Evolutionary conservation across 2,888 invertebrate genomes (phyloP).

Genomic region (Hirtodrosophila trivittata): DNA sequence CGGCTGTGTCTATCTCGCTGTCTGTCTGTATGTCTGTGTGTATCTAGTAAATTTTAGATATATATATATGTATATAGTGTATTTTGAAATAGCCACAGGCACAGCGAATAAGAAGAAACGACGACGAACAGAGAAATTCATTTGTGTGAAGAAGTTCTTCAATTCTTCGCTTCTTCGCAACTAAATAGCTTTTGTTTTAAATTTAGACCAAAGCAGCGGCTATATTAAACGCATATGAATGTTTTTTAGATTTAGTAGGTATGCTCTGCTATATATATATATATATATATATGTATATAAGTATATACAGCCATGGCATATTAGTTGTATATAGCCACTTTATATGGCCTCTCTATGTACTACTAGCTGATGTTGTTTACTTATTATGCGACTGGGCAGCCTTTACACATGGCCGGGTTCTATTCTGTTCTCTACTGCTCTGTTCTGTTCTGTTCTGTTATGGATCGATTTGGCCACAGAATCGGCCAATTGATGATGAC

Average conservation of each 20-base stretch:
- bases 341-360: constrained; percentile 18
- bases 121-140: constrained; percentile 47
- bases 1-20: constrained; percentile 14
- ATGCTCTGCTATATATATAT: constrained; percentile 15
- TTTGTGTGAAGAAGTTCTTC: constrained; percentile 66
- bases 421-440: background rate
- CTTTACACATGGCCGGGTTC: constrained; percentile 34
- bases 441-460: constrained; percentile 1
- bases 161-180: constrained; percentile 78
- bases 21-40: constrained; percentile 26
- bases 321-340: constrained; percentile 20
- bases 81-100: constrained; percentile 61
- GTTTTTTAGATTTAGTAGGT: constrained; percentile 74
- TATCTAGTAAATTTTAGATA: constrained; percentile 71
- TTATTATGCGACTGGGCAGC: constrained; percentile 15
- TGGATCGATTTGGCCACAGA: constrained; percentile 7
- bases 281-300: constrained; percentile 8
- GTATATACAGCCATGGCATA: constrained; percentile 4
- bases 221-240: constrained; percentile 80
- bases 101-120: constrained; percentile 17
- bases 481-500: constrained; percentile 40
- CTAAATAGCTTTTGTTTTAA: constrained; percentile 82
- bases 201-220: constrained; percentile 76
- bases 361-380: constrained; percentile 35
- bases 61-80: constrained; percentile 18